Evolutionary conservation across 2,113 vertebrate species (phyloP), one percentile per base, ranked within the genome.

Genomic region (Ceyx melanurus): DNA sequence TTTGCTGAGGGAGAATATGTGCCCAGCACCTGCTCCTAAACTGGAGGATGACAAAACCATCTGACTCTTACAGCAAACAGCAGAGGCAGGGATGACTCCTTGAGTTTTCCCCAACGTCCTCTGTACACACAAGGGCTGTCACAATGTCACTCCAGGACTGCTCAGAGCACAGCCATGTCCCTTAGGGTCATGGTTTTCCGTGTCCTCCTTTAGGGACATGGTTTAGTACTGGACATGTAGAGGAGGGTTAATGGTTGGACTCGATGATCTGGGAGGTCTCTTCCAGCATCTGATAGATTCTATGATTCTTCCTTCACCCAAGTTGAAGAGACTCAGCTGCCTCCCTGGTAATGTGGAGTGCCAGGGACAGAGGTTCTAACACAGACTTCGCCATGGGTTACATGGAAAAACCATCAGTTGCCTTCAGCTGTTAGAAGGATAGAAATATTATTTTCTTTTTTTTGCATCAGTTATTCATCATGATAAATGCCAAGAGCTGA

Each of bases 401-500:
- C 75, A 82, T 15, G 16, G 54, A 26, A 75, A 71, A 87, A 84
- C 33, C 14, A 66, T 56, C 60, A 23, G 74, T 5, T 76, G 62
- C 19, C 57, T 82, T 22, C 50, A 37, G 0, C 14, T 82, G 17
- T 46, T 28, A 53, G 53, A 71, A 74, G n/a, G 66, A 40, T 6
- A 54, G 56, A 64, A 28, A 28, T 15, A 11, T 37, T 37, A 37
- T 37, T 37, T 37, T 37, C 35, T 37, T 37, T 54, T 71, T 50
- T 66, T 70, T 60, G 3, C 54, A 58, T 77, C n/a, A 12, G 58
- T 79, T 91, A 76, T 70, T 89, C 74, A 66, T 70, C 82, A 33
- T 18, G 75, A 86, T 42, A 80, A 66, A 86, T 37, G 75, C 71
- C 82, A 91, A 68, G 37, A 82, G 64, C 42, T 74, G 87, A 94